Conservation (phyloP, 1,140 invertebrate species). For the Dysdera silvatica region DNA sequence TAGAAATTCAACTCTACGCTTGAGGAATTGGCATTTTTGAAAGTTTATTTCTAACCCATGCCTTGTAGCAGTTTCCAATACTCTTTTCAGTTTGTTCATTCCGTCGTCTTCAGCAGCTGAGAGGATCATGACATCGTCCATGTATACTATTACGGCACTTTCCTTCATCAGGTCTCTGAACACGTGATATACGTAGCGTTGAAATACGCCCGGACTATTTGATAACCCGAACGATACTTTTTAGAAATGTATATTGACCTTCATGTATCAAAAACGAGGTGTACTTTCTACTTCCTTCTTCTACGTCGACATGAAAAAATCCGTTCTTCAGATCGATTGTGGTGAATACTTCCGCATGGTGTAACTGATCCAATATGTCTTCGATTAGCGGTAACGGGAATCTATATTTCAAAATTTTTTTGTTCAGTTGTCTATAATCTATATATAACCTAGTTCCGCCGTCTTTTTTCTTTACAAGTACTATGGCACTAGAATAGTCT, state of each 20-base stretch:
- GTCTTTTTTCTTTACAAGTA: background rate
- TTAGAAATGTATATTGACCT: constrained; percentile 9
- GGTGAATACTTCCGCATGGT: background rate
- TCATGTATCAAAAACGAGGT: constrained; percentile 3
- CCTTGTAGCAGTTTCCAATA: background rate
- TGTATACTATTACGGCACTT: constrained; percentile 28
- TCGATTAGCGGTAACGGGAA: constrained; percentile 5
- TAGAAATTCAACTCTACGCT: background rate
- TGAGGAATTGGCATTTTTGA: background rate
- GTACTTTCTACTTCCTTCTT: background rate
- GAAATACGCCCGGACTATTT: constrained; percentile 20
- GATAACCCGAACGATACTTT: background rate
- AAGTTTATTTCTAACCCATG: constrained; percentile 1
- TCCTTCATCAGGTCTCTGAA: constrained; percentile 12
- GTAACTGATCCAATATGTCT: background rate
- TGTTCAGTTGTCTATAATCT: constrained; percentile 4
- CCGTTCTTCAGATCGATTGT: constrained; percentile 1
- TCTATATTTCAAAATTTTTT: background rate
- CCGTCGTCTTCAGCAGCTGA: constrained; percentile 6
- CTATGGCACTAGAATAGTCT: background rate
- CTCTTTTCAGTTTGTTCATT: background rate
- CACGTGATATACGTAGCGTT: constrained; percentile 35
- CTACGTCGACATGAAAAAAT: constrained; percentile 4
- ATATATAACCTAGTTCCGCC: background rate
- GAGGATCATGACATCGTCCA: constrained; percentile 37